A percentile compares a stretch with the other conserved stretches of the same genome.
Conservation (phyloP, 2,797 vertebrate species). For the Merluccius polli region DNA sequence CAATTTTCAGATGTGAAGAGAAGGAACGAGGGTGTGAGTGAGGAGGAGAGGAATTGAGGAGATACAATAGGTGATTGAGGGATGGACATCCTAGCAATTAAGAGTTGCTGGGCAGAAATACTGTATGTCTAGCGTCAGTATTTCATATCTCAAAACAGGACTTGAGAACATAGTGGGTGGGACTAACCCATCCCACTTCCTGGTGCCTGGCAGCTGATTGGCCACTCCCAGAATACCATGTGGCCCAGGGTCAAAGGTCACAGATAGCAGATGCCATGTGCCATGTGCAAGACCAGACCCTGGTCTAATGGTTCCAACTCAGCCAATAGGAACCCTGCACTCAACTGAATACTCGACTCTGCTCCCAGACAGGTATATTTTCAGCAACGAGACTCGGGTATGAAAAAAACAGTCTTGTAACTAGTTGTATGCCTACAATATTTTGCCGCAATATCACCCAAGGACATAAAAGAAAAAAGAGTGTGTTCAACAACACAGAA, state of each 20-base stretch:
- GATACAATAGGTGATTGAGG: too few species aligned
- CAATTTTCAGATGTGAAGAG: too few species aligned
- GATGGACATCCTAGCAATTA: too few species aligned
- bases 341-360: neutral
- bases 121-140: too few species aligned
- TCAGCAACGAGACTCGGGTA: neutral
- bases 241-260: neutral
- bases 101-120: too few species aligned
- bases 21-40: too few species aligned
- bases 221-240: neutral
- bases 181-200: too few species aligned
- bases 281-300: neutral
- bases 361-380: neutral
- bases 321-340: neutral
- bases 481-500: neutral
- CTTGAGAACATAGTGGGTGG: too few species aligned
- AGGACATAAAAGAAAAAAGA: neutral
- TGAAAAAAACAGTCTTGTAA: neutral
- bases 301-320: neutral
- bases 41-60: too few species aligned
- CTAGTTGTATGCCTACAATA: neutral
- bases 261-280: constrained; percentile 4
- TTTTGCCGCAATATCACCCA: neutral
- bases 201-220: neutral
- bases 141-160: too few species aligned